Base-by-base conservation (phyloP, 2,113 vertebrate genomes). In the Pangasianodon gigas region DNA sequence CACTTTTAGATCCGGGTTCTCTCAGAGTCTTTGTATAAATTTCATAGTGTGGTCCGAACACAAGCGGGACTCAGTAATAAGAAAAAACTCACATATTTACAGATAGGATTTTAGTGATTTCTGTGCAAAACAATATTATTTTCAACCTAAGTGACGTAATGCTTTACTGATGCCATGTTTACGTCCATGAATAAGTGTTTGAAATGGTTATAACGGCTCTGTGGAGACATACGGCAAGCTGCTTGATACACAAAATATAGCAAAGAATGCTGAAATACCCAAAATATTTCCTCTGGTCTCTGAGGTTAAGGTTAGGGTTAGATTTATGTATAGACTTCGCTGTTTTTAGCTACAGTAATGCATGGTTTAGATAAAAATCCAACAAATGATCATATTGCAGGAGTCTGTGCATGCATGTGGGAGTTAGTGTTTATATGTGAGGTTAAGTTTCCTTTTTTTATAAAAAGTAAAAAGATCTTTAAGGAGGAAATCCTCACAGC, bases 201-300 rank as follows among this genome's bases (percentile, higher is more conserved):
- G 11, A 14, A 67, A 32, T 4, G 4, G 65, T 67, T 67, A 1
- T 13, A 37, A 75, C 46, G 37, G 48, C 37, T n/a, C 16, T 62
- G 60, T 37, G 18, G 18, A n/a, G 46, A 32, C 24, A 32, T 2
- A 9, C 6, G 74, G 71, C 54, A 41, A 9, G 4, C 41, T 46
- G 19, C 26, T 6, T 44, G 8, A 87, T 48, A 29, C 41, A 65
- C 62, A 65, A 16, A 65, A 29, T 77, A 54, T 56, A 0, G 32
- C 18, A n/a, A 51, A 41, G 56, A 60, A 62, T 8, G 0, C 44
- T 11, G 29, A 81, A 9, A 81, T 81, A 48, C 41, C 41, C 21
- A 58, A 26, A 67, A 88, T 62, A 69, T 56, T 82, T 52, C 60
- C 77, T 88, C 80, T 88, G 87, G 79, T 69, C 60, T 54, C 79